Conservation (phyloP, 1,140 invertebrate genomes). For the Leptopilina boulardi region DNA sequence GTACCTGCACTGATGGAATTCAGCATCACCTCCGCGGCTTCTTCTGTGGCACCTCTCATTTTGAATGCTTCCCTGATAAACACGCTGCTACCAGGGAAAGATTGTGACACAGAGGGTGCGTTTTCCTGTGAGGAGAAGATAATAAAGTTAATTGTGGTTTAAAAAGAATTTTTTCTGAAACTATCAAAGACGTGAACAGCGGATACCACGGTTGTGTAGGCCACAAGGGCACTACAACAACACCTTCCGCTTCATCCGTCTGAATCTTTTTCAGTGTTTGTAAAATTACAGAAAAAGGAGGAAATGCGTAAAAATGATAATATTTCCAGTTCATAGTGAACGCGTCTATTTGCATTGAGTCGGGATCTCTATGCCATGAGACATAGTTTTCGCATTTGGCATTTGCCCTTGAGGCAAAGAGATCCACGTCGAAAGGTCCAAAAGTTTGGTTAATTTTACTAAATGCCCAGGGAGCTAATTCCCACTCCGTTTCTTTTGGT, state of each 20-base stretch:
- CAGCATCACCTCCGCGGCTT: no score
- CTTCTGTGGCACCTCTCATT: no score
- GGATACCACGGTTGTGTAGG: no score
- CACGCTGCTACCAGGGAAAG: no score
- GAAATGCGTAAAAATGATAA: neutral
- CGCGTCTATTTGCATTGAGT: conserved; percentile 39
- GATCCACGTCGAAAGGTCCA: conserved; percentile 42
- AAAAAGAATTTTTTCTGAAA: neutral
- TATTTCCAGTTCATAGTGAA: neutral
- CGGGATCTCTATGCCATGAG: no score
- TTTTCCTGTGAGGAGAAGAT: conserved; percentile 34
- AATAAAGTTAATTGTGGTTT: neutral
- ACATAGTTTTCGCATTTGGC: no score
- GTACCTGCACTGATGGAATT: no score
- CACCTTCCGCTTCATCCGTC: conserved; percentile 47
- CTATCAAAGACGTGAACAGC: conserved; percentile 53
- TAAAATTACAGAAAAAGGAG: no score
- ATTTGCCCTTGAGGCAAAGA: conserved; percentile 51
- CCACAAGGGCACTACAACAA: conserved; percentile 61
- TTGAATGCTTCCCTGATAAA: no score
- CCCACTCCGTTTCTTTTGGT: conserved; percentile 51
- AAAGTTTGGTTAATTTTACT: conserved; percentile 48
- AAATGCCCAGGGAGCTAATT: conserved; percentile 38
- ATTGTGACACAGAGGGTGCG: no score
- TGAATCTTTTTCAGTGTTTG: no score